These are phyloP conservation scores for Cheirogaleus medius DNA, from an alignment of 2,113 vertebrate species.

Conservation along the genomic window DNA sequence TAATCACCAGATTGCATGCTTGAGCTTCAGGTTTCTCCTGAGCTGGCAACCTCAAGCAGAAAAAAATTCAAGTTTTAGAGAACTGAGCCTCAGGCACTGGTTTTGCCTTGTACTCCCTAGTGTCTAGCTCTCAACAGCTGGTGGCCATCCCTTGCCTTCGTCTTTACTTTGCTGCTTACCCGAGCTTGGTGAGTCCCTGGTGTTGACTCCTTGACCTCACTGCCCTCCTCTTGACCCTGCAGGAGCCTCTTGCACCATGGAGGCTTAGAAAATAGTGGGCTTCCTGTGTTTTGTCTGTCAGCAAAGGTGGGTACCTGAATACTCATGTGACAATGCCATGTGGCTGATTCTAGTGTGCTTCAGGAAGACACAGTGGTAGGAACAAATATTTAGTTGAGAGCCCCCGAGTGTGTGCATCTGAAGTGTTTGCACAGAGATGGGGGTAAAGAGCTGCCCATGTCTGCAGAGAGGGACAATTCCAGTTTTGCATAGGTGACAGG, in stretches of 20 bases:
- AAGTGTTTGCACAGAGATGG: constrained; percentile 15
- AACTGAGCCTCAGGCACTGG: background rate
- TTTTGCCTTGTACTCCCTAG: background rate
- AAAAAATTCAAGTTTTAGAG: background rate
- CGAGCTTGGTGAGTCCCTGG: background rate
- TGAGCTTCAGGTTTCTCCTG: constrained; percentile 65
- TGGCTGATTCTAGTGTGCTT: background rate
- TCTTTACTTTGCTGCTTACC: constrained; percentile 1
- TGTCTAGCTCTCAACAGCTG: constrained; percentile 24
- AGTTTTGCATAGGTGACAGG: constrained; percentile 72
- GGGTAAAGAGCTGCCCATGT: constrained; percentile 10
- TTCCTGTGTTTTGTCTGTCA: background rate
- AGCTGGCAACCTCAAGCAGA: background rate
- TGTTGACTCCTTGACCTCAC: background rate
- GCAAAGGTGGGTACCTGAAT: background rate
- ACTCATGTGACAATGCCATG: background rate
- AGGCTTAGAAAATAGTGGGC: background rate
- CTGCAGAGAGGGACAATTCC: constrained; percentile 55
- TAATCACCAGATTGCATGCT: background rate
- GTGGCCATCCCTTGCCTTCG: background rate
- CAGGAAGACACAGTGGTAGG: constrained; percentile 50
- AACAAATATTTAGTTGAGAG: constrained; percentile 51
- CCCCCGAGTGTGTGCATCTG: constrained; percentile 58
- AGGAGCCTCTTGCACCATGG: background rate
- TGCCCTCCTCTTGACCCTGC: background rate